Base-by-base conservation (phyloP, 53 echinoderm and acorn worm species). In the Pentamera pediparva region DNA sequence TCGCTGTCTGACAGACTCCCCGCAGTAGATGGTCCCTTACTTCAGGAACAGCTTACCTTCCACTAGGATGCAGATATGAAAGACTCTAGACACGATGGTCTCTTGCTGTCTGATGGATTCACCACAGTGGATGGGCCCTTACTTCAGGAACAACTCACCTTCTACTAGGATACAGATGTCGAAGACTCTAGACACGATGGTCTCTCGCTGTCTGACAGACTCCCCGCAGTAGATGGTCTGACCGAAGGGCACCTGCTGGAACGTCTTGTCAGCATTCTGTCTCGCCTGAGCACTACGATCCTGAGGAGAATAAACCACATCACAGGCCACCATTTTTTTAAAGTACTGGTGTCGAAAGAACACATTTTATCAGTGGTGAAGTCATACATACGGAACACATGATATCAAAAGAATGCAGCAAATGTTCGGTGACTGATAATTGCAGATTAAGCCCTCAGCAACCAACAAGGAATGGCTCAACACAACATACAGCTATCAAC, bases 101-200 rank as follows among this genome's bases (percentile, higher is more conserved):
- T 89, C 89, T 34, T 87, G 77, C 27, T 89, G 81, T 11, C 89
- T 49, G 30, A 93, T 89, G 32, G 75, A 77, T 15, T 93, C 86
- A 2, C 93, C 93, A 32, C 83, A 63, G 43, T 41, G 15, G 43
- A 41, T 41, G 43, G n/a, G n/a, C n/a, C n/a, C n/a, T n/a, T n/a
- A n/a, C n/a, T n/a, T n/a, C n/a, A n/a, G 47, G n/a, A n/a, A 45
- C 47, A 45, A 57, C 10, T 83, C 70, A 94, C 94, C 90, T 83
- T 94, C 94, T 13, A 90, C 73, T 6, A 94, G 56, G 72, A 94
- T 90, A 58, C 94, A 94, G 79, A 94, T 85, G 50, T 94, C 90
- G 79, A 94, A 94, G 34, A 87, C 84, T 54, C 73, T 75, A 19
- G 94, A 89, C 5, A 94, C 94, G 4, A 94, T 79, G 15, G 87